Base-by-base conservation (phyloP, 64 coral and sea anemone genomes). In the Astreopora myriophthalma region DNA sequence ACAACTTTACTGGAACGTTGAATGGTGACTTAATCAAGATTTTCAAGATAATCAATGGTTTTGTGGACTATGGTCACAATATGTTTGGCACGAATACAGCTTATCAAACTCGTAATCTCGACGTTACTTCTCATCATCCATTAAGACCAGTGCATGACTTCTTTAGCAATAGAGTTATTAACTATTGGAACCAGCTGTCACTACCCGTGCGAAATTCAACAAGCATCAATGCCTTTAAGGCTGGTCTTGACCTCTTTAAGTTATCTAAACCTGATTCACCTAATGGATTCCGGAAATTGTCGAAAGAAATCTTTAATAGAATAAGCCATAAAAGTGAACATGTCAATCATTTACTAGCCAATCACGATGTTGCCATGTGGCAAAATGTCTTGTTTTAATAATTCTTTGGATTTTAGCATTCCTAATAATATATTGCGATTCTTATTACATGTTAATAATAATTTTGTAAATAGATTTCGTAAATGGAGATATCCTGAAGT, bases 61-160 rank as follows among this genome's bases (percentile, higher is more conserved):
- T 69, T 25, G 84, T 87, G 13, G 28, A 87, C 28, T 87, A 71
- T 72, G 66, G 84, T 69, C 29, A 39, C 20, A 87, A 87, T 29
- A 87, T 87, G 65, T 87, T 87, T 40, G 19, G 66, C 5, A 36
- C n/a, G 10, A 72, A 71, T 40, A 40, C 84, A 70, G 60, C 27
- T 6, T n/a, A n/a, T n/a, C n/a, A n/a, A n/a, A n/a, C n/a, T n/a
- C n/a, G n/a, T n/a, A 77, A 77, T 49, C 46, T 77, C 6, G 14
- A n/a, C 12, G 20, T 44, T 14, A 46, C 26, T 39, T 49, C 33
- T 25, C 46, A 77, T 77, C 34, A 49, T 24, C 22, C 14, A 5
- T 44, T 49, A 44, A 77, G 19, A 37, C 20, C 16, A 76, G 73
- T 7, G 42, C 17, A 40, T 76, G 73, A 76, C 34, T n/a, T 76